Conservation (phyloP, 2,113 vertebrate genomes). For the Sitta europaea region DNA sequence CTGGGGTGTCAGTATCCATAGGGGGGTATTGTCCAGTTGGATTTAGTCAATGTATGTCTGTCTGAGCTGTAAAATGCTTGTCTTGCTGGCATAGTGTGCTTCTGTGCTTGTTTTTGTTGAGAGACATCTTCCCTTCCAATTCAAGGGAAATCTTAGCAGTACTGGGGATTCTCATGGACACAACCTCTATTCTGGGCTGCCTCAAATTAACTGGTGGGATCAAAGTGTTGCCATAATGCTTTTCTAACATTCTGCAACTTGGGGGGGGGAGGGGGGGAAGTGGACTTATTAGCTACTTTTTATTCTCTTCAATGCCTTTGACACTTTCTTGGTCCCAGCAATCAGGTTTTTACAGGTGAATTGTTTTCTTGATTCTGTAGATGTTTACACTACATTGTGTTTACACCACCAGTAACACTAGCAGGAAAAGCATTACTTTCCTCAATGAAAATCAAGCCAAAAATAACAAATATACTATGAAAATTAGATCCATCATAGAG, state of each 20-base stretch:
- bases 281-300: too few species aligned
- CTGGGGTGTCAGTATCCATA: neutral
- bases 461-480: neutral
- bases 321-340: neutral
- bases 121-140: neutral
- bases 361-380: neutral
- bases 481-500: neutral
- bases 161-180: neutral
- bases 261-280: too few species aligned
- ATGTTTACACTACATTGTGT: neutral
- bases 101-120: neutral
- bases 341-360: neutral
- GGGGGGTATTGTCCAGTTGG: neutral
- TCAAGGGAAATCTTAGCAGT: neutral
- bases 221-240: neutral
- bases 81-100: neutral
- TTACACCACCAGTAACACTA: neutral
- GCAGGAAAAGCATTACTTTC: neutral
- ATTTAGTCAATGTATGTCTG: accelerated
- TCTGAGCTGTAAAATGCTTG: neutral
- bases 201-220: neutral
- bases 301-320: neutral
- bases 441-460: neutral
- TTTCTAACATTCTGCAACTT: neutral
- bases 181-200: accelerated